Evolutionary conservation across 2,113 vertebrate species (phyloP).

Genomic region (Eubucco bourcierii): DNA sequence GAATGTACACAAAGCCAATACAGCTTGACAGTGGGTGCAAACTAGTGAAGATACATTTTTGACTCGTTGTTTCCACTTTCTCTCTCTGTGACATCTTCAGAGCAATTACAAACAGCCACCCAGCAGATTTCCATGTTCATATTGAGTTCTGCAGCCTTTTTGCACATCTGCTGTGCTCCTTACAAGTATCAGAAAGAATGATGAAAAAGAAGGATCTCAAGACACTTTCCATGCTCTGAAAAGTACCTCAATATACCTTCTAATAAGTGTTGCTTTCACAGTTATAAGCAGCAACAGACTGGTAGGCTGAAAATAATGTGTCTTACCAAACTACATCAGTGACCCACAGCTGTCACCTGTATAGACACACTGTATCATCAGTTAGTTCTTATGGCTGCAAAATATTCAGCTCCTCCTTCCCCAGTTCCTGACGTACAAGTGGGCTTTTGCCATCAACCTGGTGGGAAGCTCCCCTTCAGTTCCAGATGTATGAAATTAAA

Average conservation of each 20-base stretch:
- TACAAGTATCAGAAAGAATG: not conserved
- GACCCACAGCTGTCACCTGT: constrained; percentile 21
- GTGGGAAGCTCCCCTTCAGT: not conserved
- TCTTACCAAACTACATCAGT: not conserved
- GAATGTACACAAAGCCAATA: not conserved
- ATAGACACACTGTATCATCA: constrained; percentile 9
- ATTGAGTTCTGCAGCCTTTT: not conserved
- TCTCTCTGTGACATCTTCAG: not conserved
- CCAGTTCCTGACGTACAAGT: constrained; percentile 7
- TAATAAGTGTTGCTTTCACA: not conserved
- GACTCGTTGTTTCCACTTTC: not conserved
- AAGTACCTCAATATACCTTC: not conserved
- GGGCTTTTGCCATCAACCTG: constrained; percentile 42
- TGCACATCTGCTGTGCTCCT: not conserved
- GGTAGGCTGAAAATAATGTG: not conserved
- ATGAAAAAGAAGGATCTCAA: not conserved
- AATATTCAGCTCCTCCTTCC: not conserved
- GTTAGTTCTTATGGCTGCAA: constrained; percentile 3
- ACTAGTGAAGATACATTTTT: not conserved
- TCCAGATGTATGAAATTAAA: constrained; percentile 66
- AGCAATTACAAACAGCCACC: not conserved
- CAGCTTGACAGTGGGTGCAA: not conserved
- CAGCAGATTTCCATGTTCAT: not conserved
- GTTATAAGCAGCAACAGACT: not conserved
- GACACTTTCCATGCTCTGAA: not conserved